Evolutionary conservation across 2,113 vertebrate species (phyloP), one percentile per base, ranked within the genome.

Genomic region (Mus spicilegus): DNA sequence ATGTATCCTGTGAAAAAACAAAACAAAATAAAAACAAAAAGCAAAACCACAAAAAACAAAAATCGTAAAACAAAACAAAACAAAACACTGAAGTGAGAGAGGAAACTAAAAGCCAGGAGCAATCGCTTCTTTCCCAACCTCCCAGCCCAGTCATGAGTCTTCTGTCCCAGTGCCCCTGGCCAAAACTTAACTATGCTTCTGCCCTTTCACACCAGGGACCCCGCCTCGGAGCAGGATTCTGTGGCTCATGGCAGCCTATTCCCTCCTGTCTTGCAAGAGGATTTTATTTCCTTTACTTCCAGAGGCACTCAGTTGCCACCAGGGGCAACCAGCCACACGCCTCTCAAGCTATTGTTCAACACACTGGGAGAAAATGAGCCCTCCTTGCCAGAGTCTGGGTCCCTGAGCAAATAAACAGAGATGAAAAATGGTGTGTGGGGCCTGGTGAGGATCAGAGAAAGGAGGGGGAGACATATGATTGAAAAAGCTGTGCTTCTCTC

Each of bases 351-450:
- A 17, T 78, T 95, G 89, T 95, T 97, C n/a, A 67, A 75, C 93
- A 91, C 91, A 76, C 93, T 33, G 69, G 94, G 96, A 92, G 8
- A 65, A 90, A 91, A 95, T 61, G 51, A 87, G 69, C 4, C 5
- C 86, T 91, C 70, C 86, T 63, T 89, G 88, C 78, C 58, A 51
- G 49, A 84, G 77, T 84, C 87, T 87, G 93, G 49, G 82, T 91
- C 91, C 77, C 81, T 84, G 94, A 93, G 87, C 87, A 96, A 97
- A 96, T 80, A 96, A 81, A 84, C 90, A 94, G 78, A 94, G 78
- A 90, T 94, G 88, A 94, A 87, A 93, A 95, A 95, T 63, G 39
- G 65, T 77, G 26, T 36, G 1, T 54, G 8, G 1, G 9, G 39
- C 54, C 4, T 30, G 67, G 65, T 0, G 9, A 67, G 76, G 77